A percentile compares a stretch with the other conserved stretches of the same genome.
phyloP scores from a whole-genome alignment of 2,113 vertebrate genomes.

The Nymphicus hollandicus region DNA sequence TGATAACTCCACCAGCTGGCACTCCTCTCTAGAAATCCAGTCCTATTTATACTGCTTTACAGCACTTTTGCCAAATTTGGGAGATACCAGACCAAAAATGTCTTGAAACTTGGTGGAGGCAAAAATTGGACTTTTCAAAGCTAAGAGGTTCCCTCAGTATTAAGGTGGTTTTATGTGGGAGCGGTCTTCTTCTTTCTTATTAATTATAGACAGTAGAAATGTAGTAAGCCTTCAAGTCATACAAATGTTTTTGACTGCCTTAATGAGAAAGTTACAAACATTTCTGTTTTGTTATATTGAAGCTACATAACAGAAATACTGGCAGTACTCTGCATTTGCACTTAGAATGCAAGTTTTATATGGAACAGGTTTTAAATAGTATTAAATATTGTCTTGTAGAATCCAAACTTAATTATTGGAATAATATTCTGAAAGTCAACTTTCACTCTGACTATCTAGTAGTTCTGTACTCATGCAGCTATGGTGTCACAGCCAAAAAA shows the following conservation, averaged over 20 bases:
- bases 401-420: background rate
- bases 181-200: background rate
- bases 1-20: background rate
- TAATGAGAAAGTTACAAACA: background rate
- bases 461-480: background rate
- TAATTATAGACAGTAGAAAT: background rate
- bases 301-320: background rate
- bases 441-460: background rate
- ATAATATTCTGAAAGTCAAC: background rate
- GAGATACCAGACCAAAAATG: background rate
- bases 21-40: background rate
- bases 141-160: background rate
- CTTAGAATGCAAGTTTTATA: background rate
- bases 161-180: background rate
- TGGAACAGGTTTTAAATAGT: background rate
- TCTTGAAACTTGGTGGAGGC: background rate
- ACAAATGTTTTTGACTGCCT: accelerated
- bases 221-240: background rate
- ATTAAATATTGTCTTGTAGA: background rate
- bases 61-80: accelerated
- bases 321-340: background rate
- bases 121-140: background rate
- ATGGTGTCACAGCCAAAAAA: background rate
- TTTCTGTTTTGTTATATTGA: background rate
- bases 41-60: background rate